Conservation (phyloP, 2,888 invertebrate species). For the Acleris holmiana region DNA sequence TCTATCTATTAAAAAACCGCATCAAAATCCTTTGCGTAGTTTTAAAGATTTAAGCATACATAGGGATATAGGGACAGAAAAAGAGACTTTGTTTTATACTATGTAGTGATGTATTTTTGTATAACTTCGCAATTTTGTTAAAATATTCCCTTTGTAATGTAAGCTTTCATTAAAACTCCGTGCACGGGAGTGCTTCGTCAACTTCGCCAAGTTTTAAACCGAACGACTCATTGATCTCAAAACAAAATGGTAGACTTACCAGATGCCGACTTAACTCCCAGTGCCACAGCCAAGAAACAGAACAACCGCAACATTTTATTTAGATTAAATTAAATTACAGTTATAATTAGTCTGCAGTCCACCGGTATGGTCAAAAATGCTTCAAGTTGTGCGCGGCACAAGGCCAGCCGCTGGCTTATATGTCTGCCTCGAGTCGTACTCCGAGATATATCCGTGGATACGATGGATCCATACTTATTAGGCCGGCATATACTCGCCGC, state of each 20-base stretch:
- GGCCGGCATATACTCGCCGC: neutral
- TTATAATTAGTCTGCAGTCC: constrained; percentile 5
- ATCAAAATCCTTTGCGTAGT: no score
- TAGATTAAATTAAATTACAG: constrained; percentile 11
- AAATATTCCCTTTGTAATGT: no score
- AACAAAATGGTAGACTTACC: constrained; percentile 51
- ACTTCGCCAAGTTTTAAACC: no score
- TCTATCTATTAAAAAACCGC: no score
- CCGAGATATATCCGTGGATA: neutral
- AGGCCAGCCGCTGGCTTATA: constrained; percentile 22
- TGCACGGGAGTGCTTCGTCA: no score
- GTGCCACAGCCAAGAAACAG: constrained; percentile 57
- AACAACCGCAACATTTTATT: constrained; percentile 53
- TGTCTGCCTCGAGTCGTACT: neutral
- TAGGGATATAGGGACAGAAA: no score
- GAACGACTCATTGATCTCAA: neutral
- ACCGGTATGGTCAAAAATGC: constrained; percentile 1
- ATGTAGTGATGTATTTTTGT: no score
- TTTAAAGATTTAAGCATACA: no score
- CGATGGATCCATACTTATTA: constrained; percentile 6
- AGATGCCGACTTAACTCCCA: constrained; percentile 52
- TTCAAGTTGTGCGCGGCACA: constrained; percentile 2
- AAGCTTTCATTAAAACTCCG: no score
- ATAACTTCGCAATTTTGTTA: no score
- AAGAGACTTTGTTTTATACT: no score